Evolutionary conservation across 2,797 vertebrate species (phyloP), one percentile per base, ranked within the genome.

Genomic region (Mionectes olivaceus): DNA sequence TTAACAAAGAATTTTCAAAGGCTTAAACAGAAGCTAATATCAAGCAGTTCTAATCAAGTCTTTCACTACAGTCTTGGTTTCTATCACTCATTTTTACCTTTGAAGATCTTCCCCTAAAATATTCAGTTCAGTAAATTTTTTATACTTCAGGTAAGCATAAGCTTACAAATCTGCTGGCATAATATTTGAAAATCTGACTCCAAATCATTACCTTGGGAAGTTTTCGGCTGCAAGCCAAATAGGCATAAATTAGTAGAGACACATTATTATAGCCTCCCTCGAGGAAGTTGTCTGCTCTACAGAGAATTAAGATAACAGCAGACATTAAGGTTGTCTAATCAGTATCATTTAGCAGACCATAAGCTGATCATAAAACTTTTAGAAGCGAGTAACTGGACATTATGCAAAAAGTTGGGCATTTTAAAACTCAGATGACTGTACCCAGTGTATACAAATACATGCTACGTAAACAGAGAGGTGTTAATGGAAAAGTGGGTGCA

Each of bases 1-100:
- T 65, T 88, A 78, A 79, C 55, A 41, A 94, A 68, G 46, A 77
- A 91, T 81, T 93, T 91, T 81, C 85, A 75, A 90, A 90, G 50
- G 55, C n/a, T 89, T 93, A 81, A 82, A 47, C 19, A 55, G 65
- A 78, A 76, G n/a, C 19, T 95, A 57, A n/a, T 78, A 79, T 57
- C 55, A 83, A 87, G 68, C 44, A 87, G 30, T 43, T 74, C 22
- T 86, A 86, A 78, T 57, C 46, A 84, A 87, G n/a, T 32, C 30
- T 91, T 88, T 83, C 68, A 35, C 9, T 22, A 4, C 18, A 35
- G 83, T 25, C 65, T 76, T 60, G 18, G 46, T 56, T 43, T 24
- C 2, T 88, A 32, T 46, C 35, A 64, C 19, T 68, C 17, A 24
- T 44, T 61, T 87, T 63, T 65, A 11, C 27, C 27, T 81, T 43